Evolutionary conservation across 2,113 vertebrate genomes (phyloP), one percentile per base, ranked within the genome.

Genomic region (Candoia aspera): DNA sequence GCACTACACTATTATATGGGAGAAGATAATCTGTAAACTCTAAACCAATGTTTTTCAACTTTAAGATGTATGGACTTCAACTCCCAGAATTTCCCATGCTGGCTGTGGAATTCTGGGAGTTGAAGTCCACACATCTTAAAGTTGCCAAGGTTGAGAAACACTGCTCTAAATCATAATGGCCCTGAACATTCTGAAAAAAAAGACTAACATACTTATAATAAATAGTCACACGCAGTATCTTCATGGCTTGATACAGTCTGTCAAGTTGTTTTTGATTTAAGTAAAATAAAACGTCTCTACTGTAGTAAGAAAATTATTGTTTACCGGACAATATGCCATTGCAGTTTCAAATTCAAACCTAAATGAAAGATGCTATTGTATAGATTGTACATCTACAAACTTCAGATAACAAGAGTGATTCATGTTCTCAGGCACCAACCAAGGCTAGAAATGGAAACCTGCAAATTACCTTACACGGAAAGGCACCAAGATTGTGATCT

Each of bases 321-420:
- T 68, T 17, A 54, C 15, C 62, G 54, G 62, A 19, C 2, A 8
- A 46, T 60, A 62, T 2, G 3, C 53, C 24, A 49, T 37, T 46
- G 11, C 19, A 29, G 8, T 73, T 89, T 89, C 88, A 89, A 64
- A 89, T 73, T 68, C 23, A 53, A 29, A 89, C 55, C 29, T 33
- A 89, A 89, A 73, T 89, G 62, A 53, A 89, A 89, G n/a, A 54
- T 21, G 29, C 49, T 54, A 12, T n/a, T 64, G 60, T 19, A 29
- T 26, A 58, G 33, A 64, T 89, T 26, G 42, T 53, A 23, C 19
- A 42, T 58, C 33, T 87, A 21, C 2, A 3, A 3, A 8, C n/a
- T 83, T 90, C 89, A 73, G 88, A 49, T 49, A 88, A 58, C n/a
- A 33, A 17, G 55, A 87, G 54, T 87, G 87, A 88, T 88, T 64